Evolutionary conservation across 2,113 vertebrate genomes (phyloP), one percentile per base, ranked within the genome.

Genomic region (Boulengeromyrus knoepffleri): DNA sequence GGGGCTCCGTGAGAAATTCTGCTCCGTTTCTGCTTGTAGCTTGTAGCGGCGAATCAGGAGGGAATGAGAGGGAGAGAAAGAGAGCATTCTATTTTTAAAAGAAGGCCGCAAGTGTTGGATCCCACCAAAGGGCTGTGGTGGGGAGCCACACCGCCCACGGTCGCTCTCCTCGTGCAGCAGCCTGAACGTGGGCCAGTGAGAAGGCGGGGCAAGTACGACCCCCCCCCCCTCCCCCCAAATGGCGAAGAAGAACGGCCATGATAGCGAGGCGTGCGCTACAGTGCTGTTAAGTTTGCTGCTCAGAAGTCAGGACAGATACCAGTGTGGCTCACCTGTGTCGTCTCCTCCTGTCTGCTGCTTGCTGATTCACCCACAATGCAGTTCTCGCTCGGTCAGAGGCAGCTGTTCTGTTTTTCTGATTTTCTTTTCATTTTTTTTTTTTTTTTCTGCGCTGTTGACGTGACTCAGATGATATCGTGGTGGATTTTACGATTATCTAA

Each of bases 101-200:
- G 62, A 31, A 80, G 88, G 74, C 88, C 31, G 49, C 49, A 19
- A 85, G 77, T 50, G 52, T 42, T 85, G 89, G 77, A 53, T 85
- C 50, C 42, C 39, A 21, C 2, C 52, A 77, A 84, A 89, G 17
- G 89, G 52, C 12, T 85, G 89, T 45, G 24, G 80, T 85, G 80
- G 89, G 80, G 56, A 89, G 89, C 52, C 89, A 85, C 31, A 84
- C 36, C 89, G 80, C 89, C 89, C 89, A 89, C 89, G 39, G 70
- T 24, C 50, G 1, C 36, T 53, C 9, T 50, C 80, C 42, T 62
- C 42, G 49, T 80, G 39, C 36, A 58, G 89, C 31, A 62, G 89
- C 80, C 12, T 50, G 77, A 85, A 89, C 53, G 36, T 62, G 52
- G 89, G 80, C 89, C 89, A 58, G 24, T 17, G 77, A 85, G 89